Evolutionary conservation across 2,888 invertebrate genomes (phyloP).

Genomic region (Noctua janthe): DNA sequence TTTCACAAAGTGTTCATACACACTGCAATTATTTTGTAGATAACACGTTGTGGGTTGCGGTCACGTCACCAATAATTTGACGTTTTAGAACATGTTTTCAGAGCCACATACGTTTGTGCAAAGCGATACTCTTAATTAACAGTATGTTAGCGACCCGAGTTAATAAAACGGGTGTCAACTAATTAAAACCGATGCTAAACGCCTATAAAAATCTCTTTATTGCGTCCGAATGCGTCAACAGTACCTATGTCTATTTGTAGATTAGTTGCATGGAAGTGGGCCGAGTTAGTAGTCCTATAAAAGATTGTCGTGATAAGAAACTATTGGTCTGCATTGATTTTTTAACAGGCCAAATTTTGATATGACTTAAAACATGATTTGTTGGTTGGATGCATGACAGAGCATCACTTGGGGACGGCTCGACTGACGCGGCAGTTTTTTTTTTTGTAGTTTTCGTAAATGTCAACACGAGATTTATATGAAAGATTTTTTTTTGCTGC

Average conservation of each 20-base stretch:
- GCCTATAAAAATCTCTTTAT: slow-evolving; percentile 56
- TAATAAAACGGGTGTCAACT: slow-evolving; percentile 54
- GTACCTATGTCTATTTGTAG: slow-evolving; percentile 12
- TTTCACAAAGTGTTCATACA: slow-evolving; percentile 14
- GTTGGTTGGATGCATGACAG: no score
- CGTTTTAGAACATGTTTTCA: slow-evolving; percentile 41
- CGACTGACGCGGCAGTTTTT: no score
- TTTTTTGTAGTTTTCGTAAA: neutral
- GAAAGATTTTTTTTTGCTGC: neutral
- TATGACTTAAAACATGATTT: neutral
- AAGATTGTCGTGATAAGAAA: neutral
- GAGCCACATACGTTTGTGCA: slow-evolving; percentile 5
- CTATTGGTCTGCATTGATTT: neutral
- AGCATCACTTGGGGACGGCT: no score
- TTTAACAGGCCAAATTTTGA: neutral
- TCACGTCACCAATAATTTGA: slow-evolving; percentile 39
- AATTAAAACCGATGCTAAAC: slow-evolving; percentile 53
- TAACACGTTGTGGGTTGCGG: slow-evolving; percentile 39
- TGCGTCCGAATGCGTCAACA: slow-evolving; percentile 41
- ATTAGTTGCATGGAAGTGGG: slow-evolving; percentile 3
- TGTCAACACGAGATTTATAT: neutral
- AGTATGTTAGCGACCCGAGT: slow-evolving; percentile 23
- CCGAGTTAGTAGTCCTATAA: neutral
- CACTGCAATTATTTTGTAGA: slow-evolving; percentile 40
- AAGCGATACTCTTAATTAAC: slow-evolving; percentile 44